Conservation (phyloP, 2,113 vertebrate species). For the Acrocephalus kingi region DNA sequence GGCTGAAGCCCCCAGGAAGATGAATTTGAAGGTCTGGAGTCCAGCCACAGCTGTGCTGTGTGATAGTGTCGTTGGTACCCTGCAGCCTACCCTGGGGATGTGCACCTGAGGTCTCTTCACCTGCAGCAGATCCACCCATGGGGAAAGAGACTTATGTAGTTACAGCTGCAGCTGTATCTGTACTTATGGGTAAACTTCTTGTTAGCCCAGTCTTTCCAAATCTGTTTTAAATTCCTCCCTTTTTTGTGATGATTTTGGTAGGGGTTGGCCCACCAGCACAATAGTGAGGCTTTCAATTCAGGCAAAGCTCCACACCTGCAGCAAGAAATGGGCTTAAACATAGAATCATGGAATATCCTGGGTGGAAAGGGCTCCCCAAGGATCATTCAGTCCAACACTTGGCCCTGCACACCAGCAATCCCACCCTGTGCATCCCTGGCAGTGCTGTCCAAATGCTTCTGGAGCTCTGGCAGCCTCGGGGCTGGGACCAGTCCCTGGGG, state of each 20-base stretch:
- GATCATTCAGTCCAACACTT: neutral
- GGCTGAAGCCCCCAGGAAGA: neutral
- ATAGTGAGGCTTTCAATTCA: fast-evolving
- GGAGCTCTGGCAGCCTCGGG: neutral
- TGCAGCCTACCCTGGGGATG: neutral
- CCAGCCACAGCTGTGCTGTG: neutral
- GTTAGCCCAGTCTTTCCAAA: neutral
- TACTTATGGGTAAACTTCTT: neutral
- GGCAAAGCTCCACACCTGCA: neutral
- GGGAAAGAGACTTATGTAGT: neutral
- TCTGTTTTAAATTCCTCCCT: neutral
- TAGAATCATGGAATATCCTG: neutral
- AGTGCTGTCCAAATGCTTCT: fast-evolving
- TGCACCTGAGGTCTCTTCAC: neutral
- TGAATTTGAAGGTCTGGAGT: neutral
- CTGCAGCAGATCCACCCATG: neutral
- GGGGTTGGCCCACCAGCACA: neutral
- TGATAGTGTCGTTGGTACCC: fast-evolving
- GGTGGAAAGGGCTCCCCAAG: too few relatives aligned
- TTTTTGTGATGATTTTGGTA: neutral
- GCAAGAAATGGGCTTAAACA: neutral
- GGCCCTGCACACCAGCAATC: neutral
- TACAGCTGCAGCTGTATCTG: neutral
- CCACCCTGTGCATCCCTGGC: neutral
- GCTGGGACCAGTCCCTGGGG: neutral